Percentiles rank a stretch among this genome's conserved stretches.
phyloP scores from a whole-genome alignment of 2,888 invertebrate species.

The Germaria angustata region DNA sequence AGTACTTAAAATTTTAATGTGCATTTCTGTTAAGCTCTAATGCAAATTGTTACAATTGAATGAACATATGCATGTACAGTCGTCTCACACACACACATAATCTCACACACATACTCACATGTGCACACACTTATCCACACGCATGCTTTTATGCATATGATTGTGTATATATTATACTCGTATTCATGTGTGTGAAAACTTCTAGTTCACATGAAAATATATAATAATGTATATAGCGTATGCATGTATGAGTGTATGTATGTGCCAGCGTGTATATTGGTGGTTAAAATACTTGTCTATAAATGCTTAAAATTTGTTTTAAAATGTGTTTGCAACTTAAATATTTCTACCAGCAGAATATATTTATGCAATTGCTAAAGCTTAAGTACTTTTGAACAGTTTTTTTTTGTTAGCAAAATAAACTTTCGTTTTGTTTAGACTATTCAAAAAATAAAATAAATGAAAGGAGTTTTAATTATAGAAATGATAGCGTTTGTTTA shows the following conservation, averaged over 20 bases:
- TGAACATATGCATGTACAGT: constrained; percentile 13
- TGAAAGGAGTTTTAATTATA: neutral
- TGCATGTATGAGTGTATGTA: neutral
- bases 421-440: constrained; percentile 9
- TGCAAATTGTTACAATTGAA: constrained; percentile 52
- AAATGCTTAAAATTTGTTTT: neutral
- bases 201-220: neutral
- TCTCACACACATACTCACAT: neutral
- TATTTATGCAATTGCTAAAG: constrained; percentile 34
- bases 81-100: no score
- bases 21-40: constrained; percentile 27
- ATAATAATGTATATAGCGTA: no score
- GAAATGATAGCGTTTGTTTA: neutral
- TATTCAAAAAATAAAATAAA: neutral
- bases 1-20: constrained; percentile 58
- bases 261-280: no score
- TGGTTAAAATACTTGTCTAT: no score
- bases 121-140: neutral
- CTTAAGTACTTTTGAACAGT: constrained; percentile 8
- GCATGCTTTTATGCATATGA: neutral
- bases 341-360: constrained; percentile 35
- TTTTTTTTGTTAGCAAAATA: neutral
- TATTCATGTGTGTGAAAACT: constrained; percentile 21
- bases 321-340: neutral
- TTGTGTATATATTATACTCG: constrained; percentile 23